These are phyloP conservation scores for Torymus aiolomorphi DNA, from an alignment of 2,888 invertebrate species.

Conservation along the genomic window DNA sequence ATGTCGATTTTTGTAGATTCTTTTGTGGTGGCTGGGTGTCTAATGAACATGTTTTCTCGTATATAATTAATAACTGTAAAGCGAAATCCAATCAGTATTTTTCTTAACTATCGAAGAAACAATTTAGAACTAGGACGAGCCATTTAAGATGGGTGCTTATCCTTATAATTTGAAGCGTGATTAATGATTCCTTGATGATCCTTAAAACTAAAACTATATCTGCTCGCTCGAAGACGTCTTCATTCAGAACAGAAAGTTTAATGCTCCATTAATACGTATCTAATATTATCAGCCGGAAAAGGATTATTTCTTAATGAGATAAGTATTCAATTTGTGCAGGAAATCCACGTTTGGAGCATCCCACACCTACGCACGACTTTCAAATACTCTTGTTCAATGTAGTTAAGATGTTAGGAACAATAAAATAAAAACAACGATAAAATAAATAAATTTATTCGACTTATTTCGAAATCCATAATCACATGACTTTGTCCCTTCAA, in stretches of 20 bases:
- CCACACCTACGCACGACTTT: too few species aligned
- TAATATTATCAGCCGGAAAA: background rate
- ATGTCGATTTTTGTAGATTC: too few species aligned
- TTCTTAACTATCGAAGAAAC: constrained; percentile 24
- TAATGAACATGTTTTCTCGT: constrained; percentile 22
- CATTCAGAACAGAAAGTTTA: constrained; percentile 33
- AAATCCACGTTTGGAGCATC: too few species aligned
- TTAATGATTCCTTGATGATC: constrained; percentile 56
- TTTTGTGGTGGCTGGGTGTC: too few species aligned
- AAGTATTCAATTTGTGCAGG: background rate
- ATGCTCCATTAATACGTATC: constrained; percentile 5
- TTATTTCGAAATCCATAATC: too few species aligned
- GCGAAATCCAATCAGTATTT: constrained; percentile 14
- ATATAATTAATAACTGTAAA: constrained; percentile 20
- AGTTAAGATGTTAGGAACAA: too few species aligned
- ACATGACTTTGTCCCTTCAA: too few species aligned
- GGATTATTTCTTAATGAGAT: constrained; percentile 13
- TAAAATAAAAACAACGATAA: too few species aligned
- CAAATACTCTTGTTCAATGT: too few species aligned
- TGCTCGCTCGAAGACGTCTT: constrained; percentile 44
- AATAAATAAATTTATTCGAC: too few species aligned
- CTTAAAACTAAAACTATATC: constrained; percentile 46
- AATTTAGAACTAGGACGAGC: constrained; percentile 34
- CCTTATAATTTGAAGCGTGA: constrained; percentile 49
- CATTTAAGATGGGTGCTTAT: constrained; percentile 16